Conservation (phyloP, 2,888 invertebrate genomes). For the Limnephilus rhombicus region DNA sequence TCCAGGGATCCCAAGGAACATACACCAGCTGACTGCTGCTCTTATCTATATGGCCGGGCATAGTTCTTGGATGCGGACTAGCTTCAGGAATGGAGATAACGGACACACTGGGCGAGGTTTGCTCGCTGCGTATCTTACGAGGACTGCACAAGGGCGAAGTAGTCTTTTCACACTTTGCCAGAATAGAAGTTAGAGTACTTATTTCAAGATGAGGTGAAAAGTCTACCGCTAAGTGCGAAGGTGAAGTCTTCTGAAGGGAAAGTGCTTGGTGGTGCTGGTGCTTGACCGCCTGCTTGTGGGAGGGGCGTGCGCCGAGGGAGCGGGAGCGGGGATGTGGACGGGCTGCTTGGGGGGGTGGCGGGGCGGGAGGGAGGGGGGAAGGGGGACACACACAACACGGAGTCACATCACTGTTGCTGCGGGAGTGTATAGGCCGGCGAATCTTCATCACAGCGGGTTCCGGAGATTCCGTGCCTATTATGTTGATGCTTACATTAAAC, state of each 20-base stretch:
- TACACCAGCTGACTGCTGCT: conserved; percentile 71
- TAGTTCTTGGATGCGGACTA: conserved; percentile 54
- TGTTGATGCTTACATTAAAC: conserved; percentile 74
- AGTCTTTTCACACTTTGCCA: conserved; percentile 63
- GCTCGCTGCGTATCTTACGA: conserved; percentile 71
- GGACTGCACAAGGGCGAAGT: conserved; percentile 67
- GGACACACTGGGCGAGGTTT: conserved; percentile 72
- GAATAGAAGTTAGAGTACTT: conserved; percentile 67
- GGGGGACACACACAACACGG: conserved; percentile 72
- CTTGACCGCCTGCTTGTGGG: conserved; percentile 68
- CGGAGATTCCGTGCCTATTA: conserved; percentile 75
- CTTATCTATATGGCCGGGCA: conserved; percentile 67
- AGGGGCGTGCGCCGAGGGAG: conserved; percentile 68
- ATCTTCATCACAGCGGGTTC: conserved; percentile 69
- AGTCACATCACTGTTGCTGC: conserved; percentile 76
- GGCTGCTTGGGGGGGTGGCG: conserved; percentile 64
- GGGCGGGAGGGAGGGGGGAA: conserved; percentile 66
- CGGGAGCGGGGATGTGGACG: conserved; percentile 68
- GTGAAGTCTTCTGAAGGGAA: conserved; percentile 68
- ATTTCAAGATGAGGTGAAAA: conserved; percentile 67
- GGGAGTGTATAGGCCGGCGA: conserved; percentile 74
- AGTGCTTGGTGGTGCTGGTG: conserved; percentile 69
- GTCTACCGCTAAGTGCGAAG: conserved; percentile 68
- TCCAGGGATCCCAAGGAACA: conserved; percentile 72
- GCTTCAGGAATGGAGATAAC: conserved; percentile 67